Percentiles rank a stretch among this genome's conserved stretches.
phyloP scores from a whole-genome alignment of 2,888 invertebrate genomes.

The Hemicrepidius hirtus region DNA sequence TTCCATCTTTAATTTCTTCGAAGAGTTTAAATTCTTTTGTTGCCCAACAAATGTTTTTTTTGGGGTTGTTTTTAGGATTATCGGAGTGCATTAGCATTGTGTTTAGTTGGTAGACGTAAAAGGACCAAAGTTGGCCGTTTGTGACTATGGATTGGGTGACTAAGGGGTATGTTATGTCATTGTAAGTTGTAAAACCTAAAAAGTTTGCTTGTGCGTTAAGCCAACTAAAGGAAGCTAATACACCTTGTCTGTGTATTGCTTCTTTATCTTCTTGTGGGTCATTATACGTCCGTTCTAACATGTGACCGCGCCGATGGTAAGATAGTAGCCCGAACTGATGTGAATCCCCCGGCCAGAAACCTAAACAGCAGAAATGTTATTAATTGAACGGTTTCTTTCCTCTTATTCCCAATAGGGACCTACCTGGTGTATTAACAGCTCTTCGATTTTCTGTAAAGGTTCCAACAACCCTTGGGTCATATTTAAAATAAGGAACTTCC shows the following conservation, averaged over 20 bases:
- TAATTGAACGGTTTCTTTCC: too few species aligned
- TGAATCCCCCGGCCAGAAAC: slow-evolving; percentile 89
- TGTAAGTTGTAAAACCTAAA: slow-evolving; percentile 92
- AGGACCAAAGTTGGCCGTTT: slow-evolving; percentile 90
- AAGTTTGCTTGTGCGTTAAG: slow-evolving; percentile 85
- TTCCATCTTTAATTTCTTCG: slow-evolving; percentile 82
- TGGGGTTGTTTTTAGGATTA: slow-evolving; percentile 78
- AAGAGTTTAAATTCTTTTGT: slow-evolving; percentile 83
- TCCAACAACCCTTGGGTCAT: slow-evolving; percentile 79
- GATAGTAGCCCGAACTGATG: slow-evolving; percentile 87
- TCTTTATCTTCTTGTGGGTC: slow-evolving; percentile 75
- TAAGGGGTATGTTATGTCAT: slow-evolving; percentile 93
- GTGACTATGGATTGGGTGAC: slow-evolving; percentile 91
- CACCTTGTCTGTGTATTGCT: slow-evolving; percentile 82
- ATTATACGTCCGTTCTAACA: slow-evolving; percentile 74
- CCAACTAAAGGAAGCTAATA: slow-evolving; percentile 88
- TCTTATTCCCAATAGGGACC: too few species aligned
- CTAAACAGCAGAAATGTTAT: slow-evolving; percentile 68
- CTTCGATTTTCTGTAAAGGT: slow-evolving; percentile 73
- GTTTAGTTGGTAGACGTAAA: slow-evolving; percentile 95
- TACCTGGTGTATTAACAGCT: slow-evolving; percentile 85
- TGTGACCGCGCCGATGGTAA: slow-evolving; percentile 80
- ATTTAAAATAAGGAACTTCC: slow-evolving; percentile 76
- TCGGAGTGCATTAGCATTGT: slow-evolving; percentile 82
- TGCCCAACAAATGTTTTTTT: slow-evolving; percentile 88